Base-by-base conservation (phyloP, 2,888 invertebrate species). In the Andrena camellia region DNA sequence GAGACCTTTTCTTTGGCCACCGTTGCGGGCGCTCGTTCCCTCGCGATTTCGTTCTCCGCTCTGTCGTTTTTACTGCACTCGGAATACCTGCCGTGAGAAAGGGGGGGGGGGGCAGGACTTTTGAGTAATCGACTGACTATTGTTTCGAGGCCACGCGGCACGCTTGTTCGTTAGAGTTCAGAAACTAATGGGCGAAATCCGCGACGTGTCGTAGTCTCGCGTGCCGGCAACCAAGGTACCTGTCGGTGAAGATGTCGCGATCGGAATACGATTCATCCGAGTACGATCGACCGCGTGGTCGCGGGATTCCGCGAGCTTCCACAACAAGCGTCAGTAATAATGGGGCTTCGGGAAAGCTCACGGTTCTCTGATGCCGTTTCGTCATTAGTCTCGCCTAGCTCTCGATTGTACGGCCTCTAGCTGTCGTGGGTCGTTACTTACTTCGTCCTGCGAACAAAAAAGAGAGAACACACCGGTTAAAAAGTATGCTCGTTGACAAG, bases 381-480 rank as follows among this genome's bases (percentile, higher is more conserved):
- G 77, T 87, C 87, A 84, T 88, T 87, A 80, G 83, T 85, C 85
- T 86, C 86, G 84, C 81, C 83, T 84, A 81, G 81, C 76, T 80
- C 69, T 69, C 83, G 81, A 81, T 69, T 76, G 78, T 67, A 81
- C 82, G 79, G 86, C 87, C 83, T 86, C 81, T 89, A 87, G 86
- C 82, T 77, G 89, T 89, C 84, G 84, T 84, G 90, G 89, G 83
- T 86, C 86, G 92, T 89, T 94, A 94, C 94, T 94, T 94, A 94
- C 94, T 94, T 94, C 94, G 92, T 92, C 94, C 94, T 94, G 92
- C 86, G 91, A 94, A 92, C 93, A 94, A 91, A 94, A 94, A 92
- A 92, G 81, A 90, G 91, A 92, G 91, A 88, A 91, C 84, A 91
- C 73, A 90, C 74, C 84, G 85, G 89, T 92, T 91, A 92, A 90